Conservation (phyloP, 37 sponge, comb jelly and placozoan species). For the Agelas oroides region DNA sequence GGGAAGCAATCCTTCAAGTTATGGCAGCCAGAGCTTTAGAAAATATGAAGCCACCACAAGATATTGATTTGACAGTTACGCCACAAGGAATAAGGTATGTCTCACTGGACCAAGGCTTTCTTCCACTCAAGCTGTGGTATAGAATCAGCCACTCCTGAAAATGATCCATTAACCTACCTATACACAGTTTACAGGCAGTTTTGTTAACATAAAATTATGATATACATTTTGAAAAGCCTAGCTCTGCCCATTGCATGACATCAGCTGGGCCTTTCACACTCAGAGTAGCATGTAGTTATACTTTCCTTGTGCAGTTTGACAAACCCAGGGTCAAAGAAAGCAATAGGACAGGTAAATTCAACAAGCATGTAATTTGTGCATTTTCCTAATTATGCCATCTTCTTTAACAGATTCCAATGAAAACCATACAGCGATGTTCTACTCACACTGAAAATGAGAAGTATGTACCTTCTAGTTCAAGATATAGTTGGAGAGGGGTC, state of each 20-base stretch:
- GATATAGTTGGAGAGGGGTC: too few species aligned
- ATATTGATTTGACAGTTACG: conserved; percentile 41
- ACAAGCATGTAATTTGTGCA: not conserved
- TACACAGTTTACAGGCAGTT: too few species aligned
- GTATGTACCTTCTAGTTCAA: not conserved
- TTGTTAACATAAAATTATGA: too few species aligned
- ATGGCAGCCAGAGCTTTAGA: conserved; percentile 61
- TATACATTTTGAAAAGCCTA: too few species aligned
- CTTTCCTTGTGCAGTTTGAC: not conserved
- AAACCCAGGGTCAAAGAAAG: conserved; percentile 27
- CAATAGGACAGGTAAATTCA: conserved; percentile 43
- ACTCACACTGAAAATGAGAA: conserved; percentile 54
- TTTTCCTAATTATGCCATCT: too few species aligned
- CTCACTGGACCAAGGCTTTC: too few species aligned
- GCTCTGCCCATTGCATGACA: too few species aligned
- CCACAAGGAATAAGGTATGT: conserved; percentile 14
- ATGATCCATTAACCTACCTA: too few species aligned
- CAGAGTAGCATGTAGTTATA: too few species aligned
- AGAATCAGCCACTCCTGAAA: too few species aligned
- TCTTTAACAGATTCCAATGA: conserved; percentile 63
- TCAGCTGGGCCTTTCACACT: too few species aligned
- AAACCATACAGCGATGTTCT: conserved; percentile 62
- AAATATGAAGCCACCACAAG: conserved; percentile 28
- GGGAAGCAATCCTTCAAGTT: conserved; percentile 57
- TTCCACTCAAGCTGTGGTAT: too few species aligned